Percentiles rank a stretch among this genome's conserved stretches.
phyloP scores from a whole-genome alignment of 2,888 invertebrate genomes.

The Lysandra coridon region DNA sequence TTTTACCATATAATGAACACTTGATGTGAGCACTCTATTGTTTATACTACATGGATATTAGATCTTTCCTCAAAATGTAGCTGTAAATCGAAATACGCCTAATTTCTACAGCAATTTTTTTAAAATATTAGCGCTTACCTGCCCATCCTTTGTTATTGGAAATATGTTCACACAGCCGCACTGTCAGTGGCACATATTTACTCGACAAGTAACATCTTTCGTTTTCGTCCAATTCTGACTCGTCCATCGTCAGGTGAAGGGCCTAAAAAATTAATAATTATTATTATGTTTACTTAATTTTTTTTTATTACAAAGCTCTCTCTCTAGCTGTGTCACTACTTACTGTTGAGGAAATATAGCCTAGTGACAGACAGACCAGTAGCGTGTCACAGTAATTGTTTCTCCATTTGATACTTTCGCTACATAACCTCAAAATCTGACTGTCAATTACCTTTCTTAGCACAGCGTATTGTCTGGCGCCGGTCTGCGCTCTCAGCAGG shows the following conservation, averaged over 20 bases:
- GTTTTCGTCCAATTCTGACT: slow-evolving; percentile 90
- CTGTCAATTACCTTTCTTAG: slow-evolving; percentile 82
- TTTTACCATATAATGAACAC: too few species aligned
- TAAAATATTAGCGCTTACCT: slow-evolving; percentile 51
- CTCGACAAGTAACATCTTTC: slow-evolving; percentile 96
- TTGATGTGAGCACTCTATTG: too few species aligned
- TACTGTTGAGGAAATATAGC: too few species aligned
- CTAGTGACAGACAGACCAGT: background rate
- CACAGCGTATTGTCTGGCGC: slow-evolving; percentile 86
- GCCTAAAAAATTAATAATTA: slow-evolving; percentile 68
- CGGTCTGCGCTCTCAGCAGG: slow-evolving; percentile 87
- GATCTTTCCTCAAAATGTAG: too few species aligned
- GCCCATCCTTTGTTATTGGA: slow-evolving; percentile 88
- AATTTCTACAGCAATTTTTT: background rate
- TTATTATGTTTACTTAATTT: too few species aligned
- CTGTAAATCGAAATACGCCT: background rate
- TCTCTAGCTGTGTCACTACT: too few species aligned
- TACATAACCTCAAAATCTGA: background rate
- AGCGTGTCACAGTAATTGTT: background rate
- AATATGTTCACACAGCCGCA: slow-evolving; percentile 91
- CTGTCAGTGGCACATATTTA: slow-evolving; percentile 95
- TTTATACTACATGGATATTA: too few species aligned
- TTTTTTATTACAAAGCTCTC: too few species aligned
- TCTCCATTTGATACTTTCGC: background rate
- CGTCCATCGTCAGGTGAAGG: slow-evolving; percentile 92